A percentile compares a stretch with the other conserved stretches of the same genome.
Evolutionary conservation across 2,888 invertebrate genomes (phyloP).

Genomic region (Graphium colonna): DNA sequence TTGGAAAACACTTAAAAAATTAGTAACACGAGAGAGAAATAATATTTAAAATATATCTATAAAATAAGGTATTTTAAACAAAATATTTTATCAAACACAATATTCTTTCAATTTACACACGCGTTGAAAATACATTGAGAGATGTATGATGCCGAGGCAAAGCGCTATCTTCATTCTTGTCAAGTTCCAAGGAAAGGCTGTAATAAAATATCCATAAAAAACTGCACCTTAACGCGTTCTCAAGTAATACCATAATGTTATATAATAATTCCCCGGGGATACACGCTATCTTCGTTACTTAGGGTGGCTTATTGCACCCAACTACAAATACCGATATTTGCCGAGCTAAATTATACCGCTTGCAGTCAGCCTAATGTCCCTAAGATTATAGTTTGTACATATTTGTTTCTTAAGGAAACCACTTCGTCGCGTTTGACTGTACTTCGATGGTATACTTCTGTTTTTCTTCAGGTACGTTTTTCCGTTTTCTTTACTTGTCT

Average conservation of each 20-base stretch:
- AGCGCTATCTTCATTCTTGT: neutral
- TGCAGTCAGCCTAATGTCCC: constrained; percentile 44
- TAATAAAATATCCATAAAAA: constrained; percentile 14
- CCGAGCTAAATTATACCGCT: constrained; percentile 57
- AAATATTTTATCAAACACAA: too few species aligned
- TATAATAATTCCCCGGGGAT: constrained; percentile 12
- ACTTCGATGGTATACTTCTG: too few species aligned
- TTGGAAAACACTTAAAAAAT: too few species aligned
- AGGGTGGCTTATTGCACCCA: constrained; percentile 32
- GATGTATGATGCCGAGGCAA: too few species aligned
- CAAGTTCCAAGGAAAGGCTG: neutral
- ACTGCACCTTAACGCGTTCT: neutral
- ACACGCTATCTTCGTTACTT: neutral
- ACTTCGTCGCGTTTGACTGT: too few species aligned
- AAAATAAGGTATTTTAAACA: too few species aligned
- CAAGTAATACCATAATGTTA: constrained; percentile 15
- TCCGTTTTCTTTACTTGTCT: too few species aligned
- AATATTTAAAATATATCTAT: too few species aligned
- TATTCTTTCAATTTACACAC: too few species aligned
- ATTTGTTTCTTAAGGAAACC: constrained; percentile 15
- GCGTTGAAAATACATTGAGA: too few species aligned
- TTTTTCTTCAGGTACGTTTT: too few species aligned
- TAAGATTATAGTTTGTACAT: constrained; percentile 46
- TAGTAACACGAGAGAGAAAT: too few species aligned
- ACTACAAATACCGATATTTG: constrained; percentile 46